A percentile compares a stretch with the other conserved stretches of the same genome.
These are phyloP conservation scores for Butorides virescens DNA, from an alignment of 2,113 vertebrate species.

Conservation along the genomic window DNA sequence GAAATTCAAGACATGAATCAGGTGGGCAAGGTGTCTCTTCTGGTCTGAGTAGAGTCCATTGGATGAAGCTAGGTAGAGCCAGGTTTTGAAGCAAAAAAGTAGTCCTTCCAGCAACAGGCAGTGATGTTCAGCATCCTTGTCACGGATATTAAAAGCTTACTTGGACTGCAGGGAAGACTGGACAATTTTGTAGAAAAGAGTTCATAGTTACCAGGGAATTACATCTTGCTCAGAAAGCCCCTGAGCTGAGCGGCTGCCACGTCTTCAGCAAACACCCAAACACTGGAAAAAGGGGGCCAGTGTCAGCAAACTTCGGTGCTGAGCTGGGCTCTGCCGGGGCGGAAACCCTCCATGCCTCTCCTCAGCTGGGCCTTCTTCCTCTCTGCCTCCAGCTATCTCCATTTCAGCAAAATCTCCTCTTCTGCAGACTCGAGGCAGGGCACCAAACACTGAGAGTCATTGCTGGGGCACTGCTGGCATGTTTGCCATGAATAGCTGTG, in stretches of 20 bases:
- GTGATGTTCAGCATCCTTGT: not conserved
- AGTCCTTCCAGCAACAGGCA: not conserved
- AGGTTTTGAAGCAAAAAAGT: not conserved
- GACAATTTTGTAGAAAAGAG: not conserved
- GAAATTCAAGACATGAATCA: not conserved
- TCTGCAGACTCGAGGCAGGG: not conserved
- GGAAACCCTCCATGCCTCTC: not conserved
- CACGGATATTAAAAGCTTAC: not conserved
- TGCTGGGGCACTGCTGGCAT: not conserved
- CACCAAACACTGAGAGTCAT: not conserved
- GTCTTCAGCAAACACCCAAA: not conserved
- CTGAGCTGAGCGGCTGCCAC: rapidly evolving
- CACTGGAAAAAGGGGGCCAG: not conserved
- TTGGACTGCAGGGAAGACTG: not conserved
- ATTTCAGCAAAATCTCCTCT: not conserved
- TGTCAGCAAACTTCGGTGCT: not conserved
- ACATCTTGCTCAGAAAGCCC: not conserved
- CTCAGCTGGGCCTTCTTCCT: not conserved
- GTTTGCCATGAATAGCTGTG: not conserved
- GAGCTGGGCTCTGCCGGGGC: not conserved
- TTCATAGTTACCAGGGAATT: not conserved
- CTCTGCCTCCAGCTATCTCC: not conserved
- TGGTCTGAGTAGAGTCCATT: not conserved
- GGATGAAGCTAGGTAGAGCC: not conserved
- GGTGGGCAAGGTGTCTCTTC: not conserved